Evolutionary conservation across 1,140 invertebrate species (phyloP).

Genomic region (Lethrus apterus): DNA sequence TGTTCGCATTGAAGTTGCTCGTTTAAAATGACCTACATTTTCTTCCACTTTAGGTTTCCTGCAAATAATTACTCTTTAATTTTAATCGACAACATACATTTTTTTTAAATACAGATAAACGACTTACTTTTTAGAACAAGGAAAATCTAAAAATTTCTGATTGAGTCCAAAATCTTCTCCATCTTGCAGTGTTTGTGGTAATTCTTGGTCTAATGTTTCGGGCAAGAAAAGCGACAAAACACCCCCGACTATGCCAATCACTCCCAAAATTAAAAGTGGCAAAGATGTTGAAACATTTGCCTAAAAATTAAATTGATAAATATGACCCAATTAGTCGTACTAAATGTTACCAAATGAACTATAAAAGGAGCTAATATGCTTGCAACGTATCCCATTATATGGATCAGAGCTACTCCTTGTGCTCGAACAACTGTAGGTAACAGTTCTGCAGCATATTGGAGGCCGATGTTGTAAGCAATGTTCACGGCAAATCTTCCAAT

Average conservation of each 20-base stretch:
- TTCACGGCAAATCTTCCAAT: conserved; percentile 76
- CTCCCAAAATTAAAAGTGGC: conserved; percentile 67
- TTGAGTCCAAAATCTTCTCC: conserved; percentile 76
- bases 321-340: no score
- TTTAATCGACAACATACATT: background rate
- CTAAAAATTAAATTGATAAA: conserved; percentile 34
- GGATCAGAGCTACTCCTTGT: conserved; percentile 74
- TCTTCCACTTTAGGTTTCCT: background rate
- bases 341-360: conserved; percentile 60
- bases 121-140: conserved; percentile 58
- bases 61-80: background rate
- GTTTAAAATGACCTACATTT: background rate
- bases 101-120: background rate
- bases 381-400: conserved; percentile 78
- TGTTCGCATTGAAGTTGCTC: conserved; percentile 33
- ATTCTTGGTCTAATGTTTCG: conserved; percentile 73
- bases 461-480: conserved; percentile 81
- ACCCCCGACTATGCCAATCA: conserved; percentile 64
- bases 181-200: conserved; percentile 75
- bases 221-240: conserved; percentile 66
- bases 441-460: conserved; percentile 82
- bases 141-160: conserved; percentile 70
- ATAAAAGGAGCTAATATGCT: conserved; percentile 76
- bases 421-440: conserved; percentile 79
- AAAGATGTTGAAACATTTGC: conserved; percentile 59